Conservation (phyloP, 2,113 vertebrate genomes). For the Centropus bengalensis region DNA sequence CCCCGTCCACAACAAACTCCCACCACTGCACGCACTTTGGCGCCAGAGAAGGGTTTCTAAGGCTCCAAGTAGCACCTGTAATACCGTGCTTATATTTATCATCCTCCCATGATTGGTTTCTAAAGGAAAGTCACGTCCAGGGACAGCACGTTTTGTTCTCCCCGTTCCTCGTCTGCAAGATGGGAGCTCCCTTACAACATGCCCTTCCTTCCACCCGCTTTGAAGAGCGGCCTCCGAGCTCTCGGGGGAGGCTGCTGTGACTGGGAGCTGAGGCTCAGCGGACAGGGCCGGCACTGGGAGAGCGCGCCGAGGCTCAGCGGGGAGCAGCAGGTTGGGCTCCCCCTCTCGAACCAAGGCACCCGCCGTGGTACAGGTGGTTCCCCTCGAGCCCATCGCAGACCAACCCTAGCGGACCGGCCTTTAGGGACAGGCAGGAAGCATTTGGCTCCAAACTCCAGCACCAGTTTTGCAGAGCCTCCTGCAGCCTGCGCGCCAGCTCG, state of each 20-base stretch:
- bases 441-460: slow-evolving; percentile 64
- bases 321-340: background rate
- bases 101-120: background rate
- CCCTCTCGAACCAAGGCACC: slow-evolving; percentile 43
- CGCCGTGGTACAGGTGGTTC: slow-evolving; percentile 59
- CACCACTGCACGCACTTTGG: background rate
- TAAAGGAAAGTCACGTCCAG: slow-evolving; percentile 42
- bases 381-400: slow-evolving; percentile 56
- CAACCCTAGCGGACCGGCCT: slow-evolving; percentile 58
- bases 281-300: slow-evolving; percentile 49
- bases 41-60: background rate
- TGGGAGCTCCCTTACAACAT: slow-evolving; percentile 37
- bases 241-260: slow-evolving; percentile 39
- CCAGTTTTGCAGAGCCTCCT: slow-evolving; percentile 55
- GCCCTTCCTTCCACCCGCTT: slow-evolving; percentile 28
- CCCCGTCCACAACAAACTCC: background rate
- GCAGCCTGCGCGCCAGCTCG: background rate
- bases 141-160: slow-evolving; percentile 32
- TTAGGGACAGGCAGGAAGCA: slow-evolving; percentile 54
- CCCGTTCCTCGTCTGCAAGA: slow-evolving; percentile 37
- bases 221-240: slow-evolving; percentile 54
- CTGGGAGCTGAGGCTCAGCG: slow-evolving; percentile 34
- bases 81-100: slow-evolving; percentile 1
- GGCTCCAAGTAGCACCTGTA: background rate
- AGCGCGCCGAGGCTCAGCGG: slow-evolving; percentile 54